These are phyloP conservation scores for Antigone vipio DNA, from an alignment of 2,113 vertebrate species.

Conservation along the genomic window DNA sequence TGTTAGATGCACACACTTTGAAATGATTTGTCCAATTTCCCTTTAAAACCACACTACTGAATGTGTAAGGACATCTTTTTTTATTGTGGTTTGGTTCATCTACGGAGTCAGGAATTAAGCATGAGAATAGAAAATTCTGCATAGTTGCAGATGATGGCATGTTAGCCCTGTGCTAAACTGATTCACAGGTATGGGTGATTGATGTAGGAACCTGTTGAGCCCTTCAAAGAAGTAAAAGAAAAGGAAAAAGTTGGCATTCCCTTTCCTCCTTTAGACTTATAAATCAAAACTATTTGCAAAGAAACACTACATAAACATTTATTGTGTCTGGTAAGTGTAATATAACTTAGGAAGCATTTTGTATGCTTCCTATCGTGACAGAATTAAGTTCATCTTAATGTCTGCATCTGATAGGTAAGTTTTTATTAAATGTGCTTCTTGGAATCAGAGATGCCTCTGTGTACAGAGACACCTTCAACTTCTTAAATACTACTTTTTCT, in stretches of 20 bases:
- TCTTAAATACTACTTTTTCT: background rate
- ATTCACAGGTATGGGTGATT: background rate
- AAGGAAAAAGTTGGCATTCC: background rate
- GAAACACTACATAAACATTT: accelerated
- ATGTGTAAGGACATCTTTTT: background rate
- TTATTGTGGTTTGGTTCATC: background rate
- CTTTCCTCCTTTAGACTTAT: background rate
- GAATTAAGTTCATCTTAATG: background rate
- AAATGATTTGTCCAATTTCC: background rate
- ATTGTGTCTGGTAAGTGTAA: background rate
- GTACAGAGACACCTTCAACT: background rate
- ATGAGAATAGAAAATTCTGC: background rate
- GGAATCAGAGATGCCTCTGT: background rate
- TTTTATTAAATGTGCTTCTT: background rate
- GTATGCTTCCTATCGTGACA: accelerated
- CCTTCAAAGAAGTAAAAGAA: background rate
- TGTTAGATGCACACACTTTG: background rate
- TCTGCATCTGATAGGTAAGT: background rate
- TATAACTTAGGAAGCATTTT: background rate
- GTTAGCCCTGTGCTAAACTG: background rate
- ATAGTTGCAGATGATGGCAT: background rate
- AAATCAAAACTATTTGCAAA: background rate
- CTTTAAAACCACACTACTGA: background rate
- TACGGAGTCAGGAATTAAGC: background rate
- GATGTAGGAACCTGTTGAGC: background rate